These are phyloP conservation scores for Sebastes melanostomus DNA, from an alignment of 2,797 vertebrate genomes.

Conservation along the genomic window DNA sequence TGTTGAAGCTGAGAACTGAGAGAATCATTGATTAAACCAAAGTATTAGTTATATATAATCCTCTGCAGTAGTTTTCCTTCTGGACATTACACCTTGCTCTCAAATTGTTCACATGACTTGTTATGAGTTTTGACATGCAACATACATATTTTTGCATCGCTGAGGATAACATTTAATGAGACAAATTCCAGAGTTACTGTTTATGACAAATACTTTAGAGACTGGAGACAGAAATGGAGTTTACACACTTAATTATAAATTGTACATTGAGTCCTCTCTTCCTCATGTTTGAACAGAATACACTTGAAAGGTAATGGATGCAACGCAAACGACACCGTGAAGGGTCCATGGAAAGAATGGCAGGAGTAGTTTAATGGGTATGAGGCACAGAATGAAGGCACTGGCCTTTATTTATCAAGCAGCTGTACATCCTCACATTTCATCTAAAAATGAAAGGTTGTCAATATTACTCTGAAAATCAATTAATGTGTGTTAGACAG, in stretches of 20 bases:
- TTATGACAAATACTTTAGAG: constrained; percentile 51
- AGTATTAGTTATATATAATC: constrained; percentile 63
- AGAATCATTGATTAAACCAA: constrained; percentile 60
- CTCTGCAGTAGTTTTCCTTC: constrained; percentile 71
- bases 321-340: constrained; percentile 36
- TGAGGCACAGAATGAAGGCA: constrained; percentile 72
- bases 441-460: neutral
- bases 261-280: constrained; percentile 48
- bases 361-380: constrained; percentile 32
- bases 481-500: neutral
- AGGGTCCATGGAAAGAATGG: constrained; percentile 15
- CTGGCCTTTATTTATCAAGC: constrained; percentile 72
- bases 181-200: constrained; percentile 67
- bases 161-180: constrained; percentile 71
- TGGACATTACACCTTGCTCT: constrained; percentile 58
- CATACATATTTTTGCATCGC: constrained; percentile 77
- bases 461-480: neutral
- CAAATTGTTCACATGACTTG: constrained; percentile 55
- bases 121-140: constrained; percentile 77
- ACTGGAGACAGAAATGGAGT: constrained; percentile 58
- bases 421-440: neutral
- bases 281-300: constrained; percentile 30
- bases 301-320: constrained; percentile 5
- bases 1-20: constrained; percentile 66
- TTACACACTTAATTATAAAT: constrained; percentile 55